Evolutionary conservation across 1,140 invertebrate species (phyloP), one percentile per base, ranked within the genome.

Genomic region (Drosophila ficusphila): DNA sequence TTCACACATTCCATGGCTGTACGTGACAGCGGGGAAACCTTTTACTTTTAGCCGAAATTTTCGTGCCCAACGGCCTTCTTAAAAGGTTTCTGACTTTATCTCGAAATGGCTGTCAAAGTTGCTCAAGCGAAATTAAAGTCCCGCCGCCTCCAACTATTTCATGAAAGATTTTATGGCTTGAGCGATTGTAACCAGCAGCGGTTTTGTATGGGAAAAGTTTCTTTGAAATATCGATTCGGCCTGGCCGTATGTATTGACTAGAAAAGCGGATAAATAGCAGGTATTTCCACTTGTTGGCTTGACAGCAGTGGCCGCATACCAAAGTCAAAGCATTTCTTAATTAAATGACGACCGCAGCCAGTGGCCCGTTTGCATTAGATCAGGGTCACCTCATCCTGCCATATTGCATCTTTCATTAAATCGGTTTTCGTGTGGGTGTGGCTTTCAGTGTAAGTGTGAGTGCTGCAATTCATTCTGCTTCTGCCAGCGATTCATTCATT

Each of bases 281-380:
- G 19, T 42, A 51, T 65, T 67, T 23, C 21, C 64, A 67, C 46
- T 67, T 52, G 42, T 47, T 48, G 58, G 23, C 1, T 25, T 16
- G 14, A 65, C 19, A 23, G 19, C 4, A n/a, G 27, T 21, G 11
- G n/a, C 16, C 9, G 49, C 52, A 56, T 76, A 16, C 36, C 47
- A 27, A 23, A 67, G 46, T 39, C 41, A 47, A 61, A 81, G 57
- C 46, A 81, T 82, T 82, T 82, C 61, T 69, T 83, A 82, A 82
- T 83, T 83, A 78, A 82, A 83, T 69, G 42, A 4, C 39, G 49
- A 21, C 29, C 27, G 56, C 58, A 31, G 49, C 2, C 11, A 21
- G 33, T 31, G 36, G n/a, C 38, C 19, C 62, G 18, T 67, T 76
- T 61, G 72, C 65, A 56, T 60, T 75, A 76, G 68, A 53, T 57